phyloP scores from a whole-genome alignment of 2,888 invertebrate genomes.

The Sympetrum striolatum region DNA sequence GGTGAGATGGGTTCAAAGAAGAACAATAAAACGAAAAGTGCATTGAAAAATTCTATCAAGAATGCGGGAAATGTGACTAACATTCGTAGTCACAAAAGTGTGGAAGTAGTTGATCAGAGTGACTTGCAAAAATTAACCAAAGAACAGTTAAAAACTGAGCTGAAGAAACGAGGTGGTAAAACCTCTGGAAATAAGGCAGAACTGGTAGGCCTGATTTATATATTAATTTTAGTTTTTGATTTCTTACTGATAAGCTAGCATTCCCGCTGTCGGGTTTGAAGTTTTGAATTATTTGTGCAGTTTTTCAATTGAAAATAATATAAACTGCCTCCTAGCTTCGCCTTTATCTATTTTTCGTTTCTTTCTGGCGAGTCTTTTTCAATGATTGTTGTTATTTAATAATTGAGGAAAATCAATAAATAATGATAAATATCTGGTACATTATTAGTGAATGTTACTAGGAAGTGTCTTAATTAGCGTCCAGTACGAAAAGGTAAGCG shows the following conservation, averaged over 20 bases:
- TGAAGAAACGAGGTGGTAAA: constrained; percentile 73
- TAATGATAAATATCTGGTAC: too few species aligned
- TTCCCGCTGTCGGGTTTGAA: constrained; percentile 47
- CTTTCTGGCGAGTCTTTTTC: too few species aligned
- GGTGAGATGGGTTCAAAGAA: constrained; percentile 47
- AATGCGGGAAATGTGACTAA: constrained; percentile 37
- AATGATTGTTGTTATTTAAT: too few species aligned
- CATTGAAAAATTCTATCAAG: constrained; percentile 29
- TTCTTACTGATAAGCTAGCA: background rate
- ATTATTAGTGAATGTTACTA: too few species aligned
- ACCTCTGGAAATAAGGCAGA: constrained; percentile 73
- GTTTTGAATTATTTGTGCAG: background rate
- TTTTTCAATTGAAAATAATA: background rate
- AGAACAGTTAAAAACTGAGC: constrained; percentile 73
- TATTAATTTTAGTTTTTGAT: constrained; percentile 2
- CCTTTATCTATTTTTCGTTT: too few species aligned
- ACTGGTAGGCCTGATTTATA: constrained; percentile 64
- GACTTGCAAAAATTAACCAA: constrained; percentile 62
- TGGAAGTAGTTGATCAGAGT: constrained; percentile 47
- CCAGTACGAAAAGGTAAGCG: too few species aligned
- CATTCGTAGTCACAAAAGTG: constrained; percentile 36
- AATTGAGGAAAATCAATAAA: too few species aligned
- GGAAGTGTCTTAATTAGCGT: too few species aligned
- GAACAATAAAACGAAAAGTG: constrained; percentile 42
- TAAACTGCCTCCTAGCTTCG: background rate